These are phyloP conservation scores for Chaenocephalus aceratus DNA, from an alignment of 2,113 vertebrate genomes.

Conservation along the genomic window DNA sequence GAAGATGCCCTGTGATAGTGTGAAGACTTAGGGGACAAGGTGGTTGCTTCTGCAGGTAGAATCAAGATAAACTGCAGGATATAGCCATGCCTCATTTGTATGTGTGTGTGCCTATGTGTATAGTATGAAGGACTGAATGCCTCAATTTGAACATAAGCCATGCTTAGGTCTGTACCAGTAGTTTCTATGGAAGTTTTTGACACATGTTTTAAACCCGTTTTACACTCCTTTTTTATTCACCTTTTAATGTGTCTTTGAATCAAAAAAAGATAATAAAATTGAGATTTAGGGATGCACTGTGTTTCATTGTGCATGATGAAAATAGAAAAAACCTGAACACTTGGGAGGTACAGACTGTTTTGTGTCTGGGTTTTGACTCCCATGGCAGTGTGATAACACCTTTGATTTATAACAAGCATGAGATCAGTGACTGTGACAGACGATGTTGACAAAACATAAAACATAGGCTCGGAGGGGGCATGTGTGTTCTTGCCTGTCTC, in stretches of 20 bases:
- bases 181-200: constrained; percentile 60
- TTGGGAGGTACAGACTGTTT: constrained; percentile 40
- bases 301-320: constrained; percentile 44
- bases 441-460: constrained; percentile 72
- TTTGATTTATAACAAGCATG: constrained; percentile 62
- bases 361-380: constrained; percentile 48
- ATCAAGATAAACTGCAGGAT: constrained; percentile 43
- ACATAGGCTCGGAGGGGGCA: constrained; percentile 10
- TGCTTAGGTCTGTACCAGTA: constrained; percentile 68
- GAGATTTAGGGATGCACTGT: constrained; percentile 65
- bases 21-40: constrained; percentile 45
- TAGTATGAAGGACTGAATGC: constrained; percentile 53
- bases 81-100: constrained; percentile 11
- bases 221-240: constrained; percentile 53
- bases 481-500: constrained; percentile 51
- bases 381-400: constrained; percentile 34
- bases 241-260: constrained; percentile 75
- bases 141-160: constrained; percentile 71
- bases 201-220: constrained; percentile 70
- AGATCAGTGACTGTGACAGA: constrained; percentile 66
- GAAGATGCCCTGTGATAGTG: constrained; percentile 31
- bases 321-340: constrained; percentile 33
- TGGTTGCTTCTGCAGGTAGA: constrained; percentile 40
- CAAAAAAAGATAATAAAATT: constrained; percentile 75
- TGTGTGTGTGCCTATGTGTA: constrained; percentile 31